Conservation (phyloP, 2,113 vertebrate species). For the Burhinus oedicnemus region DNA sequence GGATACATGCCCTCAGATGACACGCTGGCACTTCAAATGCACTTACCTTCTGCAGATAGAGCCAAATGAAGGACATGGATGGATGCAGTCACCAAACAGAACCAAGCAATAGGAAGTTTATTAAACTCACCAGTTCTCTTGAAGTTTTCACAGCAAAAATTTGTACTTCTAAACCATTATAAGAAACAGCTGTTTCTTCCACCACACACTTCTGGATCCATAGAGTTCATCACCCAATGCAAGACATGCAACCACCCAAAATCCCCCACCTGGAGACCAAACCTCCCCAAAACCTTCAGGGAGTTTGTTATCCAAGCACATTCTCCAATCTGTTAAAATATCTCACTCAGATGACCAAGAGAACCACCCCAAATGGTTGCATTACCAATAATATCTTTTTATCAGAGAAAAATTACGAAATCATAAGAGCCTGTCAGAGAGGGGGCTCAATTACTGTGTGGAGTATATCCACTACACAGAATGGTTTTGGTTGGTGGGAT, state of each 20-base stretch:
- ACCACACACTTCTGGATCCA: background rate
- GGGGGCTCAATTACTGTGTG: background rate
- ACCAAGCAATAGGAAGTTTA: background rate
- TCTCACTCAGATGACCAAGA: background rate
- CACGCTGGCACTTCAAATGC: background rate
- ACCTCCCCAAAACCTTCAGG: background rate
- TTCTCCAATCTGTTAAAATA: background rate
- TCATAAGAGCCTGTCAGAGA: background rate
- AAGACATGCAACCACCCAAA: background rate
- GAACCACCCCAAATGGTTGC: background rate
- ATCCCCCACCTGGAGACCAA: background rate
- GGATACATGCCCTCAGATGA: rapidly evolving
- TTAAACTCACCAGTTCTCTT: background rate
- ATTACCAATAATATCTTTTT: background rate
- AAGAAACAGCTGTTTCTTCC: background rate
- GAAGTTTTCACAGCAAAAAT: background rate
- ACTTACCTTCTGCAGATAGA: background rate
- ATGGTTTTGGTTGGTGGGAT: background rate
- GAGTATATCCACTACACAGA: background rate
- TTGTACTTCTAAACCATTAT: background rate
- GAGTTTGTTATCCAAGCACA: background rate
- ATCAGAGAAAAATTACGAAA: background rate
- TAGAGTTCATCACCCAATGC: background rate
- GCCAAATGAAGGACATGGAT: rapidly evolving
- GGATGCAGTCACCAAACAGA: rapidly evolving